Base-by-base conservation (phyloP, 30 jellyfish, hydroid and myxozoan genomes). In the Sanderia malayensis region DNA sequence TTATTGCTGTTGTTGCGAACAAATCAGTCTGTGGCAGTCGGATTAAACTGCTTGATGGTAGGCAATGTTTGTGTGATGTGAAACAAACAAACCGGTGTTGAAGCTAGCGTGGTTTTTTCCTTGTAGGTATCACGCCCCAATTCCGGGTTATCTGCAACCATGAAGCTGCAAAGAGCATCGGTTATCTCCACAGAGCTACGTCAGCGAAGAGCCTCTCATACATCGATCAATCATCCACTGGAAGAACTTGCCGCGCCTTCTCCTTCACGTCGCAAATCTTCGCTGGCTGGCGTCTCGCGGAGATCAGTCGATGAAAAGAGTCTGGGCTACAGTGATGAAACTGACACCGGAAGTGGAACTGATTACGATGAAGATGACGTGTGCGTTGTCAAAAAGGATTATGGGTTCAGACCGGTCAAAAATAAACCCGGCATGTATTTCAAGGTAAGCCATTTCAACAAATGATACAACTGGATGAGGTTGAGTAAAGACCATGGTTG, bases 371-470 rank as follows among this genome's bases (percentile, higher is more conserved):
- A 85, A 32, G 95, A 89, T 44, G 89, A 80, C 58, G 82, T 89
- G 30, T 77, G 73, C 34, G 33, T 22, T 31, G 80, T 79, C 49
- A 79, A 71, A 76, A 89, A 89, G 44, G 94, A 82, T n/a, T 61
- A 30, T 28, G 95, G 87, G 33, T 89, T 82, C 61, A 70, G 76
- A 74, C 95, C 80, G 13, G 97, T 89, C 77, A 89, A 83, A 61
- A 94, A 86, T 1, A 94, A 89, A 25, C 96, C 95, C n/a, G 97
- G 97, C 61, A 76, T 89, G 95, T 89, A 84, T 65, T 89, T 58
- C 78, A 89, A 82, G 97, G 97, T 89, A 71, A 13, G 52, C n/a
- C n/a, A n/a, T n/a, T n/a, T n/a, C n/a, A n/a, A n/a, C n/a, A n/a
- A n/a, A n/a, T n/a, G n/a, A n/a, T n/a, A n/a, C n/a, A n/a, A n/a